Evolutionary conservation across 2,888 invertebrate genomes (phyloP), one percentile per base, ranked within the genome.

Genomic region (Tipula vernalis): DNA sequence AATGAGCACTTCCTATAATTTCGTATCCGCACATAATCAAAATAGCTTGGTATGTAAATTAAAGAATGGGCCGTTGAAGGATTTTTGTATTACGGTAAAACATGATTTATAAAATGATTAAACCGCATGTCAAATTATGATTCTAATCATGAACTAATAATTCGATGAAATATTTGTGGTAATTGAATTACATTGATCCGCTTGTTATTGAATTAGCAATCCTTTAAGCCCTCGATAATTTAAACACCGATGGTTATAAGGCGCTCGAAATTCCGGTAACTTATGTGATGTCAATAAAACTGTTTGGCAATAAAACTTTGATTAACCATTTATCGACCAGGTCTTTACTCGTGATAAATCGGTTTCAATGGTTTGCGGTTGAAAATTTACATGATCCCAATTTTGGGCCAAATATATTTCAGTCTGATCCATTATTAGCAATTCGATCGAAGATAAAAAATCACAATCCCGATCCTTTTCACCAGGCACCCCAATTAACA

Each of bases 381-480:
- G 97, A 83, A 97, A 91, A 90, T 99, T 98, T 86, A 99, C 91
- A 90, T 98, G 97, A 89, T 98, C 98, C 99, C 99, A 99, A 92
- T 99, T 99, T 91, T 97, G 99, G 95, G 99, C 99, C 6, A 96
- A 91, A 91, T 99, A 97, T 10, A 99, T 92, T 90, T 99, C 98
- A 0, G 96, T 92, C 91, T 99, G 98, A 90, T 99, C 99, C 89
- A 99, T 91, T 15, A 99, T 93, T 12, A 99, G 91, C 2, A 99
- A 87, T 92, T 99, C 99, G 87, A 99, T 95, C 0, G 99, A 99
- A 0, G 98, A 96, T 1, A 99, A 92, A 90, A 99, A 99, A 91
- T 99, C 99, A 90, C 94, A 96, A 89, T 98, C 96, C n/a, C 96
- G 92, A 5, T 96, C 95, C 39, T 94, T 93, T 89, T 97, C 97